Percentiles rank a stretch among this genome's conserved stretches.
Conservation (phyloP, 2,113 vertebrate genomes). For the Spizaetus ornatus region DNA sequence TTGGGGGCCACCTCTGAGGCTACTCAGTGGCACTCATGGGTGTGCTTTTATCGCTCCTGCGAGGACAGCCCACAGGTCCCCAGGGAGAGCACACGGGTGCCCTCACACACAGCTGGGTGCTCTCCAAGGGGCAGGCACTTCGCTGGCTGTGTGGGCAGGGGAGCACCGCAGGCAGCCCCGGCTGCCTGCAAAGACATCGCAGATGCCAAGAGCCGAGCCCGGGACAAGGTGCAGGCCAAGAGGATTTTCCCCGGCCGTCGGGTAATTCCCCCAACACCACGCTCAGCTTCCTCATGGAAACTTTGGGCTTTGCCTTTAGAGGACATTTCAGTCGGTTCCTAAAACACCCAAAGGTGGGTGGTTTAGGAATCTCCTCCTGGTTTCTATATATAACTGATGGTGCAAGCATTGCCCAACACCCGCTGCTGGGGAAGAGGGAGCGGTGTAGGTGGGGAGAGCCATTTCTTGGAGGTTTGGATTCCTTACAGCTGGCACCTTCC, state of each 20-base stretch:
- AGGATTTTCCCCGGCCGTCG: neutral
- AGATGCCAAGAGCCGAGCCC: neutral
- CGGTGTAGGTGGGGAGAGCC: neutral
- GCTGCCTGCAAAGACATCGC: neutral
- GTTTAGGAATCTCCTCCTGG: neutral
- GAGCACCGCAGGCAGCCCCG: accelerated
- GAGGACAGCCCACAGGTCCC: neutral
- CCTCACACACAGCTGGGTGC: neutral
- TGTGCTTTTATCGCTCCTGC: neutral
- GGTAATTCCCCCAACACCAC: neutral
- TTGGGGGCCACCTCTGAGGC: neutral
- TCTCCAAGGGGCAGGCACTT: neutral
- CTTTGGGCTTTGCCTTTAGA: neutral
- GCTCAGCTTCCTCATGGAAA: neutral
- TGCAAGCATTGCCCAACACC: neutral
- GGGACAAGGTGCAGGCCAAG: neutral
- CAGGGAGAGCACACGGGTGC: accelerated
- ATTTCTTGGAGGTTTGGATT: neutral
- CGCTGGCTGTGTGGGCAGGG: neutral
- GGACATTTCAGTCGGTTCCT: neutral
- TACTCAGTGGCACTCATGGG: neutral
- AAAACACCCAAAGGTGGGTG: neutral
- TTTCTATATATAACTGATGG: neutral
- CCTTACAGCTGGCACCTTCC: neutral
- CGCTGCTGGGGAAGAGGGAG: accelerated